Base-by-base conservation (phyloP, 2,113 vertebrate genomes). In the Brachyhypopomus gauderio region DNA sequence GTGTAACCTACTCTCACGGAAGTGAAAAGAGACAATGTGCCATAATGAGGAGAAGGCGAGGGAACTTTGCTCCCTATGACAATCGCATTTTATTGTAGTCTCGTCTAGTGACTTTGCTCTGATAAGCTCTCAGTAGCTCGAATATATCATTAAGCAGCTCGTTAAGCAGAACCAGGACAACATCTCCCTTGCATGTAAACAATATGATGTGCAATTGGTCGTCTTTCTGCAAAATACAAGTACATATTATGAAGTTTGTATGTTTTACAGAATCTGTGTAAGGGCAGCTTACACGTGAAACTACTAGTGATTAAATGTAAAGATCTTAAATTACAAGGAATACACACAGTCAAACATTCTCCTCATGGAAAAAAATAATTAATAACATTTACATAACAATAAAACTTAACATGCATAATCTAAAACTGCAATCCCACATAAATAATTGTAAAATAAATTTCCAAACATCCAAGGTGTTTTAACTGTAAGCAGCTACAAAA, bases 401-500 rank as follows among this genome's bases (percentile, higher is more conserved):
- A 23, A 36, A 60, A n/a, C 22, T 64, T 3, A n/a, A 52, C 23
- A 1, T 63, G 20, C 19, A 12, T 41, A 8, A 64, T 14, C 1
- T 80, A 30, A 52, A 72, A 30, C 17, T 72, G 9, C 63, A n/a
- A 8, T 45, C 45, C 19, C 9, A 74, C 1, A 36, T 75, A 60
- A 75, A 74, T 48, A 34, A 55, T 19, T 79, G 62, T 56, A 59
- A 48, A 85, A 78, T 8, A 30, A 3, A 60, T 22, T 71, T 1
- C 5, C 27, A 23, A 60, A 20, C 77, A 6, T 56, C 9, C 41
- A 41, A 52, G 20, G 3, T 72, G 41, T 8, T 20, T 52, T n/a
- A 48, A 27, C 17, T 4, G 6, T 20, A 55, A 60, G 7, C 0
- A 36, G 64, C 92, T 92, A 97, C 59, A 97, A 88, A 73, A 97